Evolutionary conservation across 2,113 vertebrate species (phyloP).

Genomic region (Hippopotamus amphibius): DNA sequence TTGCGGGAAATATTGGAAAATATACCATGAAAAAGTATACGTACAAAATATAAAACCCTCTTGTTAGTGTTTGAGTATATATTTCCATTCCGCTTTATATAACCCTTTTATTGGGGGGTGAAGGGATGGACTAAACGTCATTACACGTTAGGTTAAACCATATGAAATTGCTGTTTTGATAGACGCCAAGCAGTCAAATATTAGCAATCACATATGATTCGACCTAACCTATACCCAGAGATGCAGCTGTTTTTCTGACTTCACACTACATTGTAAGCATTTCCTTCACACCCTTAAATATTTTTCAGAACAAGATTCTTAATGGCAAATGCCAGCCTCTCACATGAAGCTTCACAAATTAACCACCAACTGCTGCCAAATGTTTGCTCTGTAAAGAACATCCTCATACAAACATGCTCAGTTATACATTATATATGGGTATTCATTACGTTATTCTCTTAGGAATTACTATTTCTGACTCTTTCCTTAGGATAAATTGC

Average conservation of each 20-base stretch:
- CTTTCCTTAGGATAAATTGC: neutral
- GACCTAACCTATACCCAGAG: neutral
- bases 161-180: neutral
- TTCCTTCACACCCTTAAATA: neutral
- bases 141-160: neutral
- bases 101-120: neutral
- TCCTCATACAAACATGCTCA: neutral
- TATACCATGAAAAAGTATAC: neutral
- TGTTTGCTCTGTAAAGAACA: neutral
- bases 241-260: neutral
- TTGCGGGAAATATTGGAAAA: neutral
- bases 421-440: rapidly evolving
- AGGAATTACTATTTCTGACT: neutral
- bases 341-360: neutral
- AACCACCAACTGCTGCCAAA: neutral
- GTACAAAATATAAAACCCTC: neutral
- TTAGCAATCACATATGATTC: neutral
- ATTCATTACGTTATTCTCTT: too few species aligned
- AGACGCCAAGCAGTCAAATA: too few species aligned
- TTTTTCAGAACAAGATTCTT: neutral
- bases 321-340: neutral
- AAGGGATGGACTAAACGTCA: neutral
- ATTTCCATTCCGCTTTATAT: neutral
- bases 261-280: neutral
- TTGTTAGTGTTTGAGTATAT: neutral